phyloP scores from a whole-genome alignment of 1,140 invertebrate genomes.

The Trichonephila clavipes region DNA sequence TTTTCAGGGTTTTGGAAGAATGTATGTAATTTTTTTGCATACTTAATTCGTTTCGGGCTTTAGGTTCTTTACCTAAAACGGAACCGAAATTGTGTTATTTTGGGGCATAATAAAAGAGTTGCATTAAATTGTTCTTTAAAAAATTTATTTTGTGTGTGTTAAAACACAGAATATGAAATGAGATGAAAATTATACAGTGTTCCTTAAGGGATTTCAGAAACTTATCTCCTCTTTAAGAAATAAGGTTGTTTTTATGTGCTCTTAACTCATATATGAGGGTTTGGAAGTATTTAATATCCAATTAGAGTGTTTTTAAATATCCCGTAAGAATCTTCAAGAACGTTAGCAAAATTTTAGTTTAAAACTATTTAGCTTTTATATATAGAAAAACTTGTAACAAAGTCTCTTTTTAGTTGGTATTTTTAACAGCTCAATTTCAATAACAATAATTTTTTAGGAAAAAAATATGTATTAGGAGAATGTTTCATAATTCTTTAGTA shows the following conservation, averaged over 20 bases:
- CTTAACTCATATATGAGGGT: background rate
- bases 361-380: too few species aligned
- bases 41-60: conserved; percentile 45
- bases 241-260: background rate
- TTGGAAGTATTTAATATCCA: background rate
- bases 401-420: too few species aligned
- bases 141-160: background rate
- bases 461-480: too few species aligned
- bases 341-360: too few species aligned
- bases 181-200: background rate
- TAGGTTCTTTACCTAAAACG: background rate
- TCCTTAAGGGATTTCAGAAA: background rate
- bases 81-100: conserved; percentile 3
- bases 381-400: too few species aligned
- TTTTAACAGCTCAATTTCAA: too few species aligned
- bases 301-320: background rate
- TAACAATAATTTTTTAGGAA: too few species aligned
- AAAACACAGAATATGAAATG: background rate
- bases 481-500: too few species aligned
- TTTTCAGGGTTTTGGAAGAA: background rate
- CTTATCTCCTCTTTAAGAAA: background rate
- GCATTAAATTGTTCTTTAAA: background rate
- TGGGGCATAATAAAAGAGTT: background rate
- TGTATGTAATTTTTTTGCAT: conserved; percentile 46
- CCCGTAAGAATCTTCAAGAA: background rate